Conservation (phyloP, 2,888 invertebrate species). For the Brachynemurus nebulosus region DNA sequence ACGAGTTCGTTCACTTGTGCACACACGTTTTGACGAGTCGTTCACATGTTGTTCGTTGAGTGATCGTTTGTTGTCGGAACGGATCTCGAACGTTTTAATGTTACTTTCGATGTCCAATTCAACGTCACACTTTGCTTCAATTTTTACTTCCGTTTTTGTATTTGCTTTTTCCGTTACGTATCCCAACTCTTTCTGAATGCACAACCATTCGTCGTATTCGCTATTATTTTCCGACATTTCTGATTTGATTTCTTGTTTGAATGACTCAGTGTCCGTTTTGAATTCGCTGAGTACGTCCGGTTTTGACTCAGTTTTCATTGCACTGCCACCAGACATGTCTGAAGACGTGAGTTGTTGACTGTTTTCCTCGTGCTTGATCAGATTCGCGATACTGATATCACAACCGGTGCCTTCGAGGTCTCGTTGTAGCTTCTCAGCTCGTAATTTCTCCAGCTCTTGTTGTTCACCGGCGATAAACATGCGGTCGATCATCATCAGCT, state of each 20-base stretch:
- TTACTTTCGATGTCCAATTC: constrained; percentile 8
- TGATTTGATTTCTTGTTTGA: constrained; percentile 8
- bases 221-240: constrained; percentile 20
- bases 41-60: background rate
- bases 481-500: constrained; percentile 61
- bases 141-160: constrained; percentile 2
- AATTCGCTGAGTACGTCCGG: no score
- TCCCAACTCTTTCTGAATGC: constrained; percentile 49
- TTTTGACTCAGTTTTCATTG: background rate
- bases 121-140: constrained; percentile 3
- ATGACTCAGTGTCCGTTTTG: constrained; percentile 17
- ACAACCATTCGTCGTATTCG: constrained; percentile 52
- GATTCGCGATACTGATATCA: constrained; percentile 2
- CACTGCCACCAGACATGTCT: background rate
- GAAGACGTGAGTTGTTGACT: background rate
- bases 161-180: constrained; percentile 25
- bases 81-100: constrained; percentile 9
- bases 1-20: background rate
- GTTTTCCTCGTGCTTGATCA: constrained; percentile 6
- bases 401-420: constrained; percentile 4
- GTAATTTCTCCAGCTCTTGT: constrained; percentile 43
- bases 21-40: constrained; percentile 3
- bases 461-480: constrained; percentile 60
- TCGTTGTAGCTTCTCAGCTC: constrained; percentile 33
- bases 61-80: constrained; percentile 4